These are phyloP conservation scores for Eupithecia vulgata DNA, from an alignment of 2,888 invertebrate genomes.

Conservation along the genomic window DNA sequence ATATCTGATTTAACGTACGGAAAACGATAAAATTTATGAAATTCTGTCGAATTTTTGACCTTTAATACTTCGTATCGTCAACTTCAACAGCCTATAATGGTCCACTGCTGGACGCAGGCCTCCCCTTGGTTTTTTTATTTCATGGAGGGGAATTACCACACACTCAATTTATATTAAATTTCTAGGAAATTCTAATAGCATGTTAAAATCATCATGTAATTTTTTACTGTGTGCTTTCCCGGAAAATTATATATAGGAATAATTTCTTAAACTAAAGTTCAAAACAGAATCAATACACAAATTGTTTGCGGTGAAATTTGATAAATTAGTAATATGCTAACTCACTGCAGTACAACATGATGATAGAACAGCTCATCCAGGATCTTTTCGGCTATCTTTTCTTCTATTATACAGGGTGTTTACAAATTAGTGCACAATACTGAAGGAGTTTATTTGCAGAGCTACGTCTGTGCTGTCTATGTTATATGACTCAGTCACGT, in stretches of 20 bases:
- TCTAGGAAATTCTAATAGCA: background rate
- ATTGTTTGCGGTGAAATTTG: too few species aligned
- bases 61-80: background rate
- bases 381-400: too few species aligned
- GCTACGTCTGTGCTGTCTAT: too few species aligned
- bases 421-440: too few species aligned
- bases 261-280: background rate
- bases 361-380: background rate
- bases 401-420: too few species aligned
- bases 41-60: background rate
- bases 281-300: background rate
- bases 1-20: slow-evolving; percentile 9
- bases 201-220: background rate
- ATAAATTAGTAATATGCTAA: too few species aligned
- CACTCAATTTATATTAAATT: background rate
- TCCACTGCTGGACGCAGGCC: too few species aligned
- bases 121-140: too few species aligned
- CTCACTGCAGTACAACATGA: background rate
- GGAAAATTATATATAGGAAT: background rate
- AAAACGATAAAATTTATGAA: background rate
- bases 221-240: background rate
- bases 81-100: too few species aligned
- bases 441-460: too few species aligned
- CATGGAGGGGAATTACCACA: too few species aligned
- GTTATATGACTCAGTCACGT: background rate